phyloP scores from a whole-genome alignment of 2,797 vertebrate genomes.

The Gallinago nigripennis region DNA sequence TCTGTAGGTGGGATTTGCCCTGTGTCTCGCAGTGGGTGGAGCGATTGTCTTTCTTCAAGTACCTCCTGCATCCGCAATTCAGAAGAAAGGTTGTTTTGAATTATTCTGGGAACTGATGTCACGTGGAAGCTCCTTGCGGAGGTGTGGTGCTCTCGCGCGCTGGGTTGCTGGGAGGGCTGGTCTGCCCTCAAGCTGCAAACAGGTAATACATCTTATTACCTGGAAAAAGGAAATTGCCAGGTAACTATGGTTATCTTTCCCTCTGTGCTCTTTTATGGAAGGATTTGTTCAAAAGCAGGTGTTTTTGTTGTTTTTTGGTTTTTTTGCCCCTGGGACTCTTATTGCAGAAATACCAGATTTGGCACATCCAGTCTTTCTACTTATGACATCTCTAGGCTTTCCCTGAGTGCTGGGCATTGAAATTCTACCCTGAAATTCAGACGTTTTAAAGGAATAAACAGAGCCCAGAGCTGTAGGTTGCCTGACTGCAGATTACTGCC shows the following conservation, averaged over 20 bases:
- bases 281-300: not conserved
- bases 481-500: not conserved
- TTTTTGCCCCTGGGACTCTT: not conserved
- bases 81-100: not conserved
- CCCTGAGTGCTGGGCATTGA: not conserved
- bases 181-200: constrained; percentile 24
- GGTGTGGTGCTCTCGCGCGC: not conserved
- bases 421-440: constrained; percentile 11
- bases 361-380: not conserved
- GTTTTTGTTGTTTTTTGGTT: not conserved
- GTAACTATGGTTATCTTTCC: not conserved
- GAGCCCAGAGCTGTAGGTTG: not conserved
- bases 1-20: not conserved
- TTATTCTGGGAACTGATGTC: not conserved
- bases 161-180: not conserved
- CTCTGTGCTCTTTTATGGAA: not conserved
- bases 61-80: not conserved
- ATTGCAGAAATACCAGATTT: not conserved
- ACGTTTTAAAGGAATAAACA: not conserved
- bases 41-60: not conserved
- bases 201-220: not conserved
- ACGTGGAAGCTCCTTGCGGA: not conserved
- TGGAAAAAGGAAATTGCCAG: not conserved
- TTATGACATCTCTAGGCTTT: not conserved
- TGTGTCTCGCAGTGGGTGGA: not conserved